phyloP scores from a whole-genome alignment of 1,140 invertebrate genomes.

The Meloidogyne hapla region DNA sequence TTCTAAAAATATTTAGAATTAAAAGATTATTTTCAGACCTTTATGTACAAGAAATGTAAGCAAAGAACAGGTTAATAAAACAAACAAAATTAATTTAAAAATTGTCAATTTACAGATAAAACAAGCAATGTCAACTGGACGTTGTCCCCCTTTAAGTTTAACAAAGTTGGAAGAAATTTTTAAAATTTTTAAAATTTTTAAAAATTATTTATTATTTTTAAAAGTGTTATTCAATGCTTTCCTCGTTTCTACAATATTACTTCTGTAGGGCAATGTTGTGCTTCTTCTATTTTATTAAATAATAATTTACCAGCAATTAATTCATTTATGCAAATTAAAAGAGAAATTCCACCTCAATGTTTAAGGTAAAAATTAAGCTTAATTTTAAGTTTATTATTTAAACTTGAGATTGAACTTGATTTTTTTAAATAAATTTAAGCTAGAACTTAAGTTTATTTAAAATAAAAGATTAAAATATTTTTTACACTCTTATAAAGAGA shows the following conservation, averaged over 20 bases:
- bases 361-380: neutral
- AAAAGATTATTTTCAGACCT: neutral
- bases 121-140: conserved; percentile 23
- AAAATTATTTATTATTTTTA: neutral
- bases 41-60: conserved; percentile 22
- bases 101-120: conserved; percentile 25
- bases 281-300: neutral
- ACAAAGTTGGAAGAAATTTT: conserved; percentile 12
- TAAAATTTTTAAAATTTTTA: neutral
- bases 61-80: conserved; percentile 30
- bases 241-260: conserved; percentile 24
- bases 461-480: too few species aligned
- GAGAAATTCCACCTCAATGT: conserved; percentile 18
- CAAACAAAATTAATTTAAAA: neutral
- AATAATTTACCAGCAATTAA: neutral
- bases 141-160: conserved; percentile 34
- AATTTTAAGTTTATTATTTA: too few species aligned
- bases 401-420: too few species aligned
- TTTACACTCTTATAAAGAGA: too few species aligned
- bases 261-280: conserved; percentile 22
- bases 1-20: neutral
- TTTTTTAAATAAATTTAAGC: too few species aligned
- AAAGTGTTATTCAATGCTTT: conserved; percentile 26
- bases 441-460: too few species aligned
- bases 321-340: neutral